Base-by-base conservation (phyloP, 2,888 invertebrate species). In the Tolmerus cingulatus region DNA sequence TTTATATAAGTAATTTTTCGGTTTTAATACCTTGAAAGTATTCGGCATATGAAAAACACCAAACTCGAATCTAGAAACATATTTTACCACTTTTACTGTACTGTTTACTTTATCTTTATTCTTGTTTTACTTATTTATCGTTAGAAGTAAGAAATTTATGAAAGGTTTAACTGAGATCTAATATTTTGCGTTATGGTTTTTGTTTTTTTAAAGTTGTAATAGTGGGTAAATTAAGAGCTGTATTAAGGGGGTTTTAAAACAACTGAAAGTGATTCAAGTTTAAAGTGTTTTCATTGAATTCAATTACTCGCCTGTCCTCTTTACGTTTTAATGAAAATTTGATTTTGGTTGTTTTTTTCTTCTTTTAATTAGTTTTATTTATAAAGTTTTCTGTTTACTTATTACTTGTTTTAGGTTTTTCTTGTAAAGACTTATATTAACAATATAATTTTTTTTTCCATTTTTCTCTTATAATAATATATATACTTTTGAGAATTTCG, bases 391-490 rank as follows among this genome's bases (percentile, higher is more conserved):
- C 55, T 86, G 19, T 57, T 85, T 87, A 46, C 57, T 88, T 77
- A 74, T 82, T 88, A 86, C 78, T 88, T 89, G 46, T 43, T 88
- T 87, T 87, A 57, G 87, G 77, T 87, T 87, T 34, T 88, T 87
- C 81, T 87, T 89, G 89, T 89, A 88, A 87, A 88, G 89, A 89
- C 89, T 89, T 89, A 87, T 88, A 88, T 88, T 90, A 89, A 88
- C 88, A 89, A 89, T 89, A 88, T 89, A 88, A 86, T 89, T 89
- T 88, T 87, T 46, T 46, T 46, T 88, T 84, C 86, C 85, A 43
- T 46, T 74, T 85, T 85, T 55, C 86, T 88, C 87, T 89, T 87
- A 88, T 88, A 89, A 87, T 89, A 88, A 88, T 89, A 87, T 87
- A 87, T 88, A 88, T 88, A 87, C 88, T 88, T 87, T 89, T 88